These are phyloP conservation scores for Augochlorella aurata DNA, from an alignment of 2,888 invertebrate genomes.

Conservation along the genomic window DNA sequence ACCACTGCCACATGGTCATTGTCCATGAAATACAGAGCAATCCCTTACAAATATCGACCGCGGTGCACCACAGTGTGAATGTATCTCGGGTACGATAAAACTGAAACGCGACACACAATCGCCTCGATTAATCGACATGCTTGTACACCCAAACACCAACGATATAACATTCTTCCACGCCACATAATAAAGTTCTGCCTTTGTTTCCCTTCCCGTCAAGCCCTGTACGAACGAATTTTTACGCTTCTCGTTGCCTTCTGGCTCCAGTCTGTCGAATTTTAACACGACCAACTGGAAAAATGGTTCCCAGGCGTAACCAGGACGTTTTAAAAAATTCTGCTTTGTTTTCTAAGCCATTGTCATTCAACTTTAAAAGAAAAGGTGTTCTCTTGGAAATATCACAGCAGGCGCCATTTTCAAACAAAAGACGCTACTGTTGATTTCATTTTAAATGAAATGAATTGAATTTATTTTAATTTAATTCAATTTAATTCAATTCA, in stretches of 20 bases:
- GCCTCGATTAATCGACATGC: conserved; percentile 55
- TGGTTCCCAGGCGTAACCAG: background rate
- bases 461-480: too few species aligned
- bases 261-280: background rate
- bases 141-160: background rate
- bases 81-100: conserved; percentile 48
- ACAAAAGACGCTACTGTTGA: too few species aligned
- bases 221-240: background rate
- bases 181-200: conserved; percentile 34
- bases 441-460: too few species aligned
- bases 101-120: conserved; percentile 44
- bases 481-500: too few species aligned
- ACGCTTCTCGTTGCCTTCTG: background rate
- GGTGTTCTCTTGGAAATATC: too few species aligned
- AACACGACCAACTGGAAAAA: background rate
- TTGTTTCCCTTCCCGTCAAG: conserved; percentile 13
- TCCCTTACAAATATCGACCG: conserved; percentile 57
- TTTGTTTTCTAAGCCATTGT: too few species aligned
- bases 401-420: too few species aligned
- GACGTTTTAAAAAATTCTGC: background rate
- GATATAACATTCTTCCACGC: conserved; percentile 25
- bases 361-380: too few species aligned
- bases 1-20: conserved; percentile 55
- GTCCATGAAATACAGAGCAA: conserved; percentile 60
- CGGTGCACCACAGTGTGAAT: conserved; percentile 43